Base-by-base conservation (phyloP, 1,140 invertebrate species). In the Neuroterus valhalla region DNA sequence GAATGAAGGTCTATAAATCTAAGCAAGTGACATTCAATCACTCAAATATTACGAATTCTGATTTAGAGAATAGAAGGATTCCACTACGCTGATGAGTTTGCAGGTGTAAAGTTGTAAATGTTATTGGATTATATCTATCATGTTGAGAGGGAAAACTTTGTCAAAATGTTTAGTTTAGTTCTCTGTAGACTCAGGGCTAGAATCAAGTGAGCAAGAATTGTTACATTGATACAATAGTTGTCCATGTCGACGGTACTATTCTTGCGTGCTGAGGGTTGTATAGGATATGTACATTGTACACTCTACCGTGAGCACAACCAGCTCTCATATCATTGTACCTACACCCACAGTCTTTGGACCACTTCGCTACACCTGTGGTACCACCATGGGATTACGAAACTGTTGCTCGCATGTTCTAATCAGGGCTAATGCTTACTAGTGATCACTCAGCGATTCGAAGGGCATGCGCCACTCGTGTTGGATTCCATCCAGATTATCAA, bases 201-300 rank as follows among this genome's bases (percentile, higher is more conserved):
- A 11, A 52, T 52, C 6, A 6, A 52, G 8, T 52, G 19, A 21
- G 31, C 31, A 38, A 38, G 12, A 23, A 23, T 52, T 10, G 3
- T 3, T 21, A 17, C 1, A 23, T 52, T 10, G 3, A 8, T 21
- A 17, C 1, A 62, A 62, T 62, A 3, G 15, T 62, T 31, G 12
- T 26, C 26, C 23, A n/a, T 62, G n/a, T 86, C 83, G 82, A 83
- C 77, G 77, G 52, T 73, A 67, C 66, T 75, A 76, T 77, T 84
- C 79, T 88, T 81, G 85, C 79, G 80, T 84, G 81, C 70, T 80
- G 79, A 80, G 84, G 84, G 87, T 88, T 84, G 83, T 82, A 84
- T 78, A 82, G 80, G 82, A 83, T 80, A 72, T 79, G 80, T 68
- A 76, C 80, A 75, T 81, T 79, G 80, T 68, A 76, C 80, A 75